Evolutionary conservation across 1,140 invertebrate genomes (phyloP), one percentile per base, ranked within the genome.

Genomic region (Neotoxoptera formosana): DNA sequence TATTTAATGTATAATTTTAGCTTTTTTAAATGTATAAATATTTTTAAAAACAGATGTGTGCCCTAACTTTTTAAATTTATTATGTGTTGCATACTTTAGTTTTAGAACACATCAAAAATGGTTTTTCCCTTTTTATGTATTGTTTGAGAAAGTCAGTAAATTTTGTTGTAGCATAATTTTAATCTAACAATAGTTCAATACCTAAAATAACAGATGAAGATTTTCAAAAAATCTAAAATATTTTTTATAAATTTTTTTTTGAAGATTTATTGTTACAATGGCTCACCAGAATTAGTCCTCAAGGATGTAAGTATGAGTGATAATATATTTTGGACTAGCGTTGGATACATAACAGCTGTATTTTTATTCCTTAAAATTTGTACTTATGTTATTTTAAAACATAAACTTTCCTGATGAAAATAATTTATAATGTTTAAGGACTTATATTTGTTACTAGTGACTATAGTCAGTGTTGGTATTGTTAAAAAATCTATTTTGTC

Each of bases 291-390:
- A 92, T 83, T 51, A 36, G 76, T 92, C 25, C 90, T 92, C 20
- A 47, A 83, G 36, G 53, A 76, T 48, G 53, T 81, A 25, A 34
- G 25, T 17, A 92, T 92, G 90, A 92, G 90, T 92, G 90, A 92
- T 34, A 92, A 92, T 51, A 92, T 81, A 53, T 92, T 92, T 92
- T 92, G 90, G 90, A 81, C n/a, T 25, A 92, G 90, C n/a, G 14
- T 76, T 36, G 53, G 41, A n/a, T 92, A 51, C 21, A 92, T 92
- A 4, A 92, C 67, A 9, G 34, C 17, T 36, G 30, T 92, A 48
- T 48, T 83, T 83, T n/a, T 92, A 36, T 92, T 48, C 20, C 47
- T 92, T 21, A 92, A 92, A 81, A 92, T 81, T 48, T 83, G 45
- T 83, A 92, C 90, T 51, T 92, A 92, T 51, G n/a, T 92, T 25